Evolutionary conservation across 2,888 invertebrate species (phyloP).

Genomic region (Ctena decussata): DNA sequence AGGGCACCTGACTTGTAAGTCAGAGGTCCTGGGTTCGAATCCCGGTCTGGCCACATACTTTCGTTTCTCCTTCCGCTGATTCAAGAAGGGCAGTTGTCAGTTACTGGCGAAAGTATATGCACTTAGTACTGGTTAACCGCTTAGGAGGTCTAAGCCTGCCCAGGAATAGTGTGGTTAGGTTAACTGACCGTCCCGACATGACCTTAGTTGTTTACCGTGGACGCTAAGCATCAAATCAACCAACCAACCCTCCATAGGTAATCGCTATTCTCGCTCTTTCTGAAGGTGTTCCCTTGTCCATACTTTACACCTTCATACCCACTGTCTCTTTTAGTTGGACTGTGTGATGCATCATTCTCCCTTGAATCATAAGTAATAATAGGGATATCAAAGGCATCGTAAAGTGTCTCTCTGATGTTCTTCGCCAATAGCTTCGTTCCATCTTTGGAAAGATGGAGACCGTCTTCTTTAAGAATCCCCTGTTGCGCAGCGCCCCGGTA

Average conservation of each 20-base stretch:
- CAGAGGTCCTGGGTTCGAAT: no score
- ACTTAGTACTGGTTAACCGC: no score
- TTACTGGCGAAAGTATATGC: no score
- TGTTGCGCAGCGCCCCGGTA: background rate
- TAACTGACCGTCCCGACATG: no score
- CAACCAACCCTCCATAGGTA: background rate
- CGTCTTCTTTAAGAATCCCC: background rate
- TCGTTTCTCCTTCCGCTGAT: no score
- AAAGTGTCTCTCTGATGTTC: background rate
- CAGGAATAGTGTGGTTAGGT: no score
- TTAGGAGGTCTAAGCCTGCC: no score
- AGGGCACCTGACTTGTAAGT: no score
- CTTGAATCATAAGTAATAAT: background rate
- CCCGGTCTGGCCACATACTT: no score
- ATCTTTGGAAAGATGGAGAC: background rate
- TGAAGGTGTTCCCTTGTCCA: background rate
- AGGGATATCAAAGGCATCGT: background rate
- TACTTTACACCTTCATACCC: background rate
- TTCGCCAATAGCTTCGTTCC: background rate
- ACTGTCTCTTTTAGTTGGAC: background rate
- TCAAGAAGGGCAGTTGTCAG: no score
- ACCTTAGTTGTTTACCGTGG: no score
- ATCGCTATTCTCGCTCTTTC: background rate
- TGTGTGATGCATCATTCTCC: background rate
- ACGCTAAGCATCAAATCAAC: no score